Percentiles rank a stretch among this genome's conserved stretches.
phyloP scores from a whole-genome alignment of 2,888 invertebrate genomes.

The Halocaridina rubra region DNA sequence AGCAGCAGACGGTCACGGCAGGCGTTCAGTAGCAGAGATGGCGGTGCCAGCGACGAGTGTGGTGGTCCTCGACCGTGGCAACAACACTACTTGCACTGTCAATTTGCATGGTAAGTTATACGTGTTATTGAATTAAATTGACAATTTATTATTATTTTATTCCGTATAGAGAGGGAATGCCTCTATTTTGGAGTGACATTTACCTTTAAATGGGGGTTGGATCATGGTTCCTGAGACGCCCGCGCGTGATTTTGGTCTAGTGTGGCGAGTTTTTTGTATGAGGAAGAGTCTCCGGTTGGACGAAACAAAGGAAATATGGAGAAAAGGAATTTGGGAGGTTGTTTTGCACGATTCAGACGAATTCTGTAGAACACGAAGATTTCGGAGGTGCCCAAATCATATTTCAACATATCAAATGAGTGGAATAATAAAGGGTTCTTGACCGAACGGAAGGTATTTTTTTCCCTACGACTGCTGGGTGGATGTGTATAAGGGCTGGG shows the following conservation, averaged over 20 bases:
- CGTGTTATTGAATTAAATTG: no score
- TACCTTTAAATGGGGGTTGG: no score
- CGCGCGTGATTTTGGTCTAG: slow-evolving; percentile 59
- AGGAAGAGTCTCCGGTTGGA: slow-evolving; percentile 49
- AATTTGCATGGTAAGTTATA: slow-evolving; percentile 87
- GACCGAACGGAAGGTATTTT: slow-evolving; percentile 47
- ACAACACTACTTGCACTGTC: slow-evolving; percentile 95
- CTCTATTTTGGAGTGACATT: no score
- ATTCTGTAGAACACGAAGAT: slow-evolving; percentile 10
- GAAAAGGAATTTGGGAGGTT: slow-evolving; percentile 43
- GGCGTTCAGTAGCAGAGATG: slow-evolving; percentile 61
- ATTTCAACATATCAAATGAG: slow-evolving; percentile 46
- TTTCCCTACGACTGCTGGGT: slow-evolving; percentile 47
- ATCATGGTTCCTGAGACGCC: slow-evolving; percentile 36
- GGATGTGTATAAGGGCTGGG: slow-evolving; percentile 50
- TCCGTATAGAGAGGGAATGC: no score
- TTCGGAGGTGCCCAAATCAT: slow-evolving; percentile 32
- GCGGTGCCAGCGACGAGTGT: slow-evolving; percentile 70
- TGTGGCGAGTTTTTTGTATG: slow-evolving; percentile 57
- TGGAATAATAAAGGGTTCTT: slow-evolving; percentile 5
- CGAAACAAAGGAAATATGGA: slow-evolving; percentile 58
- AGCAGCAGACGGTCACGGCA: slow-evolving; percentile 44
- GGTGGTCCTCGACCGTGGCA: slow-evolving; percentile 93
- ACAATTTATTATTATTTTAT: no score
- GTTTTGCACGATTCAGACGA: background rate